Conservation (phyloP, 2,113 vertebrate species). For the Pelecanus crispus region DNA sequence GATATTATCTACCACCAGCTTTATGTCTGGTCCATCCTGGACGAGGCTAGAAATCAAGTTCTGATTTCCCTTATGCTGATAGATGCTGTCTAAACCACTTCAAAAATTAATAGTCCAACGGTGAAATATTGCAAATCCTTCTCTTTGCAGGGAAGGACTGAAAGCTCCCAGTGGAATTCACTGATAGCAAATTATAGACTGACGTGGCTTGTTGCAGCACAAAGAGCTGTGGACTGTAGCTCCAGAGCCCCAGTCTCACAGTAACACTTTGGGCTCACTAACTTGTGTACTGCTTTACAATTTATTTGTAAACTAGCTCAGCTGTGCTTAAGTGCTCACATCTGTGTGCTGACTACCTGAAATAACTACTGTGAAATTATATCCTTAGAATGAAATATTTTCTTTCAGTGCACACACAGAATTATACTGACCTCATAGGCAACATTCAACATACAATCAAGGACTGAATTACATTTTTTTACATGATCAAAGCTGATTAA, state of each 20-base stretch:
- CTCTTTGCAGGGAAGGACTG: not conserved
- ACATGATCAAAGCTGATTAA: not conserved
- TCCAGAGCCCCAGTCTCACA: not conserved
- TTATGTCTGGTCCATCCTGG: not conserved
- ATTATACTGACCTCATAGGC: not conserved
- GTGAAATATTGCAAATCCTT: not conserved
- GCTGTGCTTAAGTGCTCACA: not conserved
- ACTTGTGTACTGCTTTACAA: not conserved
- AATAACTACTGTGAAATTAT: conserved; percentile 18
- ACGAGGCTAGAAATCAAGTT: not conserved
- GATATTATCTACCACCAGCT: not conserved
- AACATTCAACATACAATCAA: not conserved
- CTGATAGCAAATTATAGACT: not conserved
- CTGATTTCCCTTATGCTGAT: not conserved
- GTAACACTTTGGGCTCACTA: not conserved
- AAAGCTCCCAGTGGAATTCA: not conserved
- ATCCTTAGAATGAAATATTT: not conserved
- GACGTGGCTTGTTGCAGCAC: not conserved
- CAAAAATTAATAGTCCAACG: not conserved
- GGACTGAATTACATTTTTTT: not conserved
- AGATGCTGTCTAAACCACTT: not conserved
- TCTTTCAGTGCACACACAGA: not conserved
- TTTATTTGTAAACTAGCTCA: not conserved
- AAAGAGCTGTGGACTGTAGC: not conserved
- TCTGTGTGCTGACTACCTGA: not conserved